Evolutionary conservation across 2,888 invertebrate genomes (phyloP).

Genomic region (Andrena dorsata): DNA sequence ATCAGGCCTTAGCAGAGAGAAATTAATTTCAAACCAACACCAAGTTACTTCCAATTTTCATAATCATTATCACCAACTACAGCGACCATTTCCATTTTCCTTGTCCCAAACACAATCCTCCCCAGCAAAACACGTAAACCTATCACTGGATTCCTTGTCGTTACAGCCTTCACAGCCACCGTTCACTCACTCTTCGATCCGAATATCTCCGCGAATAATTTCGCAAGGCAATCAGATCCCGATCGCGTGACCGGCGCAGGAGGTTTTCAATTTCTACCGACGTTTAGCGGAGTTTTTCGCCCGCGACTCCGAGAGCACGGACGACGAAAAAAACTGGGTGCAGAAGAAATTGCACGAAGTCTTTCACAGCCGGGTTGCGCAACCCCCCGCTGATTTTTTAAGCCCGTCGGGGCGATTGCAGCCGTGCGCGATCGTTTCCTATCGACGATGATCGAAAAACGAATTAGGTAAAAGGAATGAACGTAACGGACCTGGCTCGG

Average conservation of each 20-base stretch:
- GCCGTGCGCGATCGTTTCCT: neutral
- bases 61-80: too few relatives aligned
- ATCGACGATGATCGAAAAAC: neutral
- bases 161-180: neutral
- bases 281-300: constrained; percentile 20
- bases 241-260: constrained; percentile 40
- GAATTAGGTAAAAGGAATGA: neutral
- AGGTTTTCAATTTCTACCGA: constrained; percentile 23
- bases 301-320: neutral
- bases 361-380: constrained; percentile 15
- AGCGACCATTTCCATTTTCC: too few relatives aligned
- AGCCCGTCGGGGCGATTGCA: neutral
- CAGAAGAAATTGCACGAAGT: constrained; percentile 7
- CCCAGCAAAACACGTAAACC: too few relatives aligned
- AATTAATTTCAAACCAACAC: too few relatives aligned
- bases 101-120: too few relatives aligned
- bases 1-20: too few relatives aligned
- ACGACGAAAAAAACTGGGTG: neutral
- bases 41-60: too few relatives aligned
- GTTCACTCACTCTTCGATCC: constrained; percentile 1
- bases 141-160: neutral
- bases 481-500: neutral
- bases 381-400: neutral
- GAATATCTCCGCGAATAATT: constrained; percentile 30
- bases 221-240: constrained; percentile 35